Base-by-base conservation (phyloP, 1,140 invertebrate species). In the Bombus superbus region DNA sequence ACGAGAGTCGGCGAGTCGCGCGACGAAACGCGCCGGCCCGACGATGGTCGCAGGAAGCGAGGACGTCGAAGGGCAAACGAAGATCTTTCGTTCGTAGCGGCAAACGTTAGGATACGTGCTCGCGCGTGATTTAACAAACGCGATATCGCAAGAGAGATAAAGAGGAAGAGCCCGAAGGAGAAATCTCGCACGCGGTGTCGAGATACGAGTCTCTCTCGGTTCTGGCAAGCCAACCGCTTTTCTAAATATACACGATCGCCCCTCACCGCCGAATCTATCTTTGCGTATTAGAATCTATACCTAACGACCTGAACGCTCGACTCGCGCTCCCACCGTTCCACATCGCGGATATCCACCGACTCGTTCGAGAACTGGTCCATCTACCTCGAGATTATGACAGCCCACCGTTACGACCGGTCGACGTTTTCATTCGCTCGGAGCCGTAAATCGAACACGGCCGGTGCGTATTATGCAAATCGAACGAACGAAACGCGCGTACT, bases 241-340 rank as follows among this genome's bases (percentile, higher is more conserved):
- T 95, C 94, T 95, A 95, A 95, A 95, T 95, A 94, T 95, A 95
- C 88, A 90, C 91, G 85, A 92, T 93, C 92, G 89, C 93, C 94
- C 94, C 94, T 94, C 94, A 94, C 94, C 93, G 92, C 92, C 93
- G 88, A 92, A 94, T 95, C 94, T 95, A 95, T 95, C 95, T 95
- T 95, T 95, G 95, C 93, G 92, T 94, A 93, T 94, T 94, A 94
- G 92, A 95, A 95, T 95, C 93, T 94, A 93, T 93, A 94, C 93
- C 89, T 82, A 90, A 90, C 89, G 73, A 88, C 68, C 68, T 18
- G 57, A 89, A 86, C 76, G 44, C 74, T 77, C 86, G 59, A 57
- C 74, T 77, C 86, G 59, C 84, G 84, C 82, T 85, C 80, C 74
- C 87, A 77, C 74, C 74, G 85, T 91, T 91, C 76, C 81, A 66